Conservation (phyloP, 1,140 invertebrate species). For the Oreohelix idahoensis region DNA sequence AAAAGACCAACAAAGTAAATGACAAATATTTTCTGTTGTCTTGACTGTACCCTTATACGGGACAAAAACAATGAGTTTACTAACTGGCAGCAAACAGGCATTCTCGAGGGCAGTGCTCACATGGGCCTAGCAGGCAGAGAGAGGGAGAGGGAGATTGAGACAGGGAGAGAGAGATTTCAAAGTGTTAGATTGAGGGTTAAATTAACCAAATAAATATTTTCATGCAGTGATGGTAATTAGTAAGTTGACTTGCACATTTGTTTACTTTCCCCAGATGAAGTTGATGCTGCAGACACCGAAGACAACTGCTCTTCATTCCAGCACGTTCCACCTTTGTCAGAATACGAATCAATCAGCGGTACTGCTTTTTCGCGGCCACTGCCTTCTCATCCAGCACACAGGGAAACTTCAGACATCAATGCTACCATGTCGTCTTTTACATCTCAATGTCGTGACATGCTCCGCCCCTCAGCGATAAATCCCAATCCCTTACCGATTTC, state of each 20-base stretch:
- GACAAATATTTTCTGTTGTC: too few relatives aligned
- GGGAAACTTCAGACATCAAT: not conserved
- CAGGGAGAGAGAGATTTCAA: not conserved
- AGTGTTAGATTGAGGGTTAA: too few relatives aligned
- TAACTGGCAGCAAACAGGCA: too few relatives aligned
- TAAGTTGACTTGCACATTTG: too few relatives aligned
- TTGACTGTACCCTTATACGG: too few relatives aligned
- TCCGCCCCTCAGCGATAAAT: conserved; percentile 11
- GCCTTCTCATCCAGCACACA: not conserved
- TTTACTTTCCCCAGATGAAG: conserved; percentile 3
- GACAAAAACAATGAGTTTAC: too few relatives aligned
- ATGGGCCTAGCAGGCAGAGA: too few relatives aligned
- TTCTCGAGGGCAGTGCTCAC: too few relatives aligned
- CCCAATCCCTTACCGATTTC: not conserved
- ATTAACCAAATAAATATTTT: too few relatives aligned
- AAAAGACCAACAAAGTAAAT: too few relatives aligned
- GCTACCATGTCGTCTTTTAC: not conserved
- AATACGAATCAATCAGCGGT: not conserved
- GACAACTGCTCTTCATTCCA: not conserved
- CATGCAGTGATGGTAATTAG: too few relatives aligned
- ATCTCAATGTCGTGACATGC: not conserved
- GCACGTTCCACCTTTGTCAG: too few relatives aligned
- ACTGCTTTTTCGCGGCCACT: conserved; percentile 2
- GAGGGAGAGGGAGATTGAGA: not conserved
- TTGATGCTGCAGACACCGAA: not conserved